Conservation (phyloP, 2,797 vertebrate species). For the Lepilemur ruficaudatus region DNA sequence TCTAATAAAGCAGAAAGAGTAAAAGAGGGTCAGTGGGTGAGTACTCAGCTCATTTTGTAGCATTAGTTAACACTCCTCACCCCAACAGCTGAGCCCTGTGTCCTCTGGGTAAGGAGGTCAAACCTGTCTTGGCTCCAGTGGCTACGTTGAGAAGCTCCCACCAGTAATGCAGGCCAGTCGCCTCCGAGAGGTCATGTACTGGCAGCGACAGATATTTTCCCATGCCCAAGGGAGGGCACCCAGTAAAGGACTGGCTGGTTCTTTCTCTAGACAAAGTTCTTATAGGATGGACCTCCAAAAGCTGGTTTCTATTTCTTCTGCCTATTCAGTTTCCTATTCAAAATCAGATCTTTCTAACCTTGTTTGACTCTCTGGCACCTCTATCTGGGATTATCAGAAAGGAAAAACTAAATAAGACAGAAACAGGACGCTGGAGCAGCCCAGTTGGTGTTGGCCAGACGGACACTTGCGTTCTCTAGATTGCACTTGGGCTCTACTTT, state of each 20-base stretch:
- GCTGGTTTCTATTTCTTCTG: not conserved
- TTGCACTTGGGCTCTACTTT: too few species aligned
- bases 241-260: not conserved
- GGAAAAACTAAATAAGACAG: not conserved
- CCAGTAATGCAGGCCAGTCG: not conserved
- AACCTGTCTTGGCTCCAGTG: not conserved
- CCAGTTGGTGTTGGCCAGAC: not conserved
- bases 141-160: not conserved
- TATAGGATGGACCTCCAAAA: not conserved
- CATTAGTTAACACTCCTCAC: not conserved
- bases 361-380: not conserved
- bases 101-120: not conserved
- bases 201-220: not conserved
- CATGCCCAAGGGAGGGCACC: not conserved
- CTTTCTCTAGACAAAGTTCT: not conserved
- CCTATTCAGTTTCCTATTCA: not conserved
- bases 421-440: not conserved
- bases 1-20: not conserved
- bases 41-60: not conserved
- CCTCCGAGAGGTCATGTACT: not conserved
- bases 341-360: not conserved
- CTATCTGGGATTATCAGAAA: not conserved
- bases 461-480: fast-evolving
- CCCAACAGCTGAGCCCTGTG: not conserved
- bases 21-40: not conserved